A percentile compares a stretch with the other conserved stretches of the same genome.
phyloP scores from a whole-genome alignment of 1,140 invertebrate species.

The Lycorma delicatula region DNA sequence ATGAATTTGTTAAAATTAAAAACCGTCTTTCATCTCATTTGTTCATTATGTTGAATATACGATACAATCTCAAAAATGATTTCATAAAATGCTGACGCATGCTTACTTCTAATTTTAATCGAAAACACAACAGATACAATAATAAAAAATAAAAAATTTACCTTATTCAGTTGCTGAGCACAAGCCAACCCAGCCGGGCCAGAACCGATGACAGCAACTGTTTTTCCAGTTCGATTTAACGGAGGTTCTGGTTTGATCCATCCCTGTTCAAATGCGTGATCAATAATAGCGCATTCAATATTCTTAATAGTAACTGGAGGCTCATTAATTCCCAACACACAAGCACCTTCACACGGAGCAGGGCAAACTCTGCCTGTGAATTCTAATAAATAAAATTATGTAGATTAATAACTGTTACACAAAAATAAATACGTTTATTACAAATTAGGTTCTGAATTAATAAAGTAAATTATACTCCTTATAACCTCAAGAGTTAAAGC shows the following conservation, averaged over 20 bases:
- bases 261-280: conserved; percentile 93
- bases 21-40: too few species aligned
- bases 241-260: conserved; percentile 86
- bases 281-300: conserved; percentile 98
- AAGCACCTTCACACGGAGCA: conserved; percentile 97
- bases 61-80: too few species aligned
- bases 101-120: too few species aligned
- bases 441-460: too few species aligned
- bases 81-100: too few species aligned
- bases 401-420: too few species aligned
- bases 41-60: too few species aligned
- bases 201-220: conserved; percentile 88
- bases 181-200: conserved; percentile 92
- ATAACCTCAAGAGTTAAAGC: too few species aligned
- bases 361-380: conserved; percentile 98
- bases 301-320: conserved; percentile 98
- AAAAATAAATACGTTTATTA: too few species aligned
- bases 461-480: too few species aligned
- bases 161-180: conserved; percentile 96
- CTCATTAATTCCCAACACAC: conserved; percentile 92
- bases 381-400: too few species aligned
- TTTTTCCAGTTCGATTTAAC: conserved; percentile 64
- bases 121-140: background rate
- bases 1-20: too few species aligned
- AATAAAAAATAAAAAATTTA: conserved; percentile 34